A percentile compares a stretch with the other conserved stretches of the same genome.
Conservation (phyloP, 2,888 invertebrate genomes). For the Andrena haemorrhoa region DNA sequence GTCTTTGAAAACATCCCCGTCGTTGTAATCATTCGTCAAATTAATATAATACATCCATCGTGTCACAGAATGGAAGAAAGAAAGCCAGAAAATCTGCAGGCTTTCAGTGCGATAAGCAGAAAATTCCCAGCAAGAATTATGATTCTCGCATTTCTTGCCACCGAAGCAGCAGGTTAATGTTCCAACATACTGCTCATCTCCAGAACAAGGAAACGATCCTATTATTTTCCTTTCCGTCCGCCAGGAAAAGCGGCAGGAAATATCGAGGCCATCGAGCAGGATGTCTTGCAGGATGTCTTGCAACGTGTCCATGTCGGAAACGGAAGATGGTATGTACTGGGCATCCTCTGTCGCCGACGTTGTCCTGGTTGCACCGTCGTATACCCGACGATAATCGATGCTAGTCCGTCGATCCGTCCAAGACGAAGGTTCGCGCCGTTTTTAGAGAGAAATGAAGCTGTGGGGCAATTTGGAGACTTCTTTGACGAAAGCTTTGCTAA, state of each 20-base stretch:
- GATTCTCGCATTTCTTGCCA: slow-evolving; percentile 22
- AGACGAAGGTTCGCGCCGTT: not conserved
- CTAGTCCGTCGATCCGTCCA: not conserved
- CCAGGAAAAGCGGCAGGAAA: slow-evolving; percentile 23
- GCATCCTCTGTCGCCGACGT: slow-evolving; percentile 53
- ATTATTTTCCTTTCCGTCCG: slow-evolving; percentile 28
- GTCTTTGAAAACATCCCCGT: not conserved
- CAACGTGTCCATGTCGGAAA: slow-evolving; percentile 38
- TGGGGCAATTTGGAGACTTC: not conserved
- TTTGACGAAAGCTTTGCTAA: not conserved
- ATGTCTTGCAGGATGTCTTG: slow-evolving; percentile 14
- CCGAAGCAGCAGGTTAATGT: slow-evolving; percentile 11
- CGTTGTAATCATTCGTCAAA: not conserved
- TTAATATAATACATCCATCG: slow-evolving; percentile 3
- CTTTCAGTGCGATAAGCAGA: slow-evolving; percentile 5
- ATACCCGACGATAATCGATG: slow-evolving; percentile 42
- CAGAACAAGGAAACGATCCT: slow-evolving; percentile 34
- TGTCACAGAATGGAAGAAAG: not conserved
- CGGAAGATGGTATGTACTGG: slow-evolving; percentile 35
- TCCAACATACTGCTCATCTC: slow-evolving; percentile 17
- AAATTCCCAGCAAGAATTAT: not conserved
- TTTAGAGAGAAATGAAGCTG: not conserved
- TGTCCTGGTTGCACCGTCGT: slow-evolving; percentile 16
- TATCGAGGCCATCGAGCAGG: slow-evolving; percentile 31
- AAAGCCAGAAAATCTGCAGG: not conserved